Conservation (phyloP, 1,140 invertebrate genomes). For the Schlechtendalia chinensis region DNA sequence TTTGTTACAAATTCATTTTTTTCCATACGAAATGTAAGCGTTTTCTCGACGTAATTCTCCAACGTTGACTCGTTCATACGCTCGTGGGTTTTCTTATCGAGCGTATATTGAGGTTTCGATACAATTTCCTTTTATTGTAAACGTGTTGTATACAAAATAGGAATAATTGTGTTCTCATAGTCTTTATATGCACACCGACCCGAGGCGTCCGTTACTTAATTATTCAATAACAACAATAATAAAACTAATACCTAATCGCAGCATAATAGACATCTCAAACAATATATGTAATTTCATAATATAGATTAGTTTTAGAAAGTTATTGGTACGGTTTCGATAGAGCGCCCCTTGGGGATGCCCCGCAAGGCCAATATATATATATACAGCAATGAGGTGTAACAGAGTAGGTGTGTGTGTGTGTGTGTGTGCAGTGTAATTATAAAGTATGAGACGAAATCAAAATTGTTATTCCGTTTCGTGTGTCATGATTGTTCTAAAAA, state of each 20-base stretch:
- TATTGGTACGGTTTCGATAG: constrained; percentile 25
- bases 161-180: neutral
- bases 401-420: neutral
- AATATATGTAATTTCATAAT: constrained; percentile 48
- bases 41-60: neutral
- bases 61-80: neutral
- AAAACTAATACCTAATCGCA: constrained; percentile 45
- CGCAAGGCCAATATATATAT: constrained; percentile 26
- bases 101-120: neutral
- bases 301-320: constrained; percentile 50
- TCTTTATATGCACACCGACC: neutral
- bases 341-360: constrained; percentile 42
- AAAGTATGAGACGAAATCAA: neutral
- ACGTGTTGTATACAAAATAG: neutral
- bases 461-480: neutral
- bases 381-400: neutral
- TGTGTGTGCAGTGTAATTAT: neutral
- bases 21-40: too few species aligned
- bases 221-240: constrained; percentile 47
- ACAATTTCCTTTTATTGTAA: neutral
- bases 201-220: constrained; percentile 36
- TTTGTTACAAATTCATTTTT: too few species aligned
- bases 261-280: constrained; percentile 27
- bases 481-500: neutral
- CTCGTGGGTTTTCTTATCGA: neutral